Conservation (phyloP, 92 coral and sea anemone species). For the Scolanthus callimorphus region DNA sequence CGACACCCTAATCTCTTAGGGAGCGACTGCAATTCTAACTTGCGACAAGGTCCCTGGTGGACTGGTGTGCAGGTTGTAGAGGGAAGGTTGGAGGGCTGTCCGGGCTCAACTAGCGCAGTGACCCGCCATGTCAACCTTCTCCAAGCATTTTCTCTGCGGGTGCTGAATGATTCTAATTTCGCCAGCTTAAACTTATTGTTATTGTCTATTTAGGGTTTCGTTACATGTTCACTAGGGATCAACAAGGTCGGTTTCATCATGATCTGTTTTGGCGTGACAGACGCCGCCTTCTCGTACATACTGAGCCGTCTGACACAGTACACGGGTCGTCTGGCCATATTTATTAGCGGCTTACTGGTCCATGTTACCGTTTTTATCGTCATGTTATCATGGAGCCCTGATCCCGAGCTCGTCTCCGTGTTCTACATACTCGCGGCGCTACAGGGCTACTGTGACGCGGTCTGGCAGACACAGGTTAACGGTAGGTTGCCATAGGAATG, state of each 20-base stretch:
- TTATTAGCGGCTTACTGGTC: conserved; percentile 60
- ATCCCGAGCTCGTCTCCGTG: conserved; percentile 50
- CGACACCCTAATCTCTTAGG: too few relatives aligned
- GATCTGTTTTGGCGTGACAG: conserved; percentile 82
- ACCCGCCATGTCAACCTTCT: too few relatives aligned
- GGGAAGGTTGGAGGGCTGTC: too few relatives aligned
- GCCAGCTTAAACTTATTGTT: too few relatives aligned
- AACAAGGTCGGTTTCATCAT: conserved; percentile 77
- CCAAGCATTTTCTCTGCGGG: too few relatives aligned
- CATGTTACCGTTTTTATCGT: conserved; percentile 53
- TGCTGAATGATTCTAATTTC: too few relatives aligned
- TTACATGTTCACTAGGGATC: conserved; percentile 71
- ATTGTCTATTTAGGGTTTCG: conserved; percentile 77
- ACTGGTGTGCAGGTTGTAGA: too few relatives aligned
- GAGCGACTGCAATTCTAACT: too few relatives aligned
- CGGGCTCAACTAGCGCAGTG: too few relatives aligned
- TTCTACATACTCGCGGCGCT: conserved; percentile 63
- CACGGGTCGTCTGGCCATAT: conserved; percentile 61
- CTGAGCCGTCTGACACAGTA: conserved; percentile 66
- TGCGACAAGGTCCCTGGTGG: too few relatives aligned
- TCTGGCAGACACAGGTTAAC: conserved; percentile 85
- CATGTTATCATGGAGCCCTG: conserved; percentile 61
- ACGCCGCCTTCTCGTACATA: conserved; percentile 67
- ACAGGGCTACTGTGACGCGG: conserved; percentile 77
- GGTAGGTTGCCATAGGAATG: too few relatives aligned